Conservation (phyloP, 1,140 invertebrate genomes). For the Aphelenchoides avenae region DNA sequence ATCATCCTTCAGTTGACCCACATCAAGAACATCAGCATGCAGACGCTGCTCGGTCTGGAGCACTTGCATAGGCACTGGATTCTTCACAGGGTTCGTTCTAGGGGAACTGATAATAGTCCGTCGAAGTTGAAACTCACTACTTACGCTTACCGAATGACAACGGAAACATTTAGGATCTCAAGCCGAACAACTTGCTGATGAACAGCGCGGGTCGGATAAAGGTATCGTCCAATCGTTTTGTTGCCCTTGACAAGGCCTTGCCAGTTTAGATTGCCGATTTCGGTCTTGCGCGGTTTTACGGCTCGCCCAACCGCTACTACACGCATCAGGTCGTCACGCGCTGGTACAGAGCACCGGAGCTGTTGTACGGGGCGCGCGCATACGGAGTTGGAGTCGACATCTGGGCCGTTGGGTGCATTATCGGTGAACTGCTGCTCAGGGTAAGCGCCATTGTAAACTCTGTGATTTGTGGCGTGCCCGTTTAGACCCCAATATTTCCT, state of each 20-base stretch:
- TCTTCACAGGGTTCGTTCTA: slow-evolving; percentile 74
- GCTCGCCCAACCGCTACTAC: slow-evolving; percentile 88
- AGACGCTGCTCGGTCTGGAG: slow-evolving; percentile 88
- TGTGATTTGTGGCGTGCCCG: too few species aligned
- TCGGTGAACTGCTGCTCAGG: slow-evolving; percentile 85
- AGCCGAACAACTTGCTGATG: slow-evolving; percentile 95
- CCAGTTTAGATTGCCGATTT: slow-evolving; percentile 74
- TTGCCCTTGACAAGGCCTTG: too few species aligned
- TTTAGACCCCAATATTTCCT: slow-evolving; percentile 79
- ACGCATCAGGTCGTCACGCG: slow-evolving; percentile 97
- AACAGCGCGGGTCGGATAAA: slow-evolving; percentile 84
- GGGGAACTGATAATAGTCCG: too few species aligned
- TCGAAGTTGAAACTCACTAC: too few species aligned
- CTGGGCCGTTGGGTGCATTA: slow-evolving; percentile 96
- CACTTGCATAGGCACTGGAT: slow-evolving; percentile 95
- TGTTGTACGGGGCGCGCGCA: slow-evolving; percentile 86
- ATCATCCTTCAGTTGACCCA: slow-evolving; percentile 85
- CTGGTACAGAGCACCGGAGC: slow-evolving; percentile 69
- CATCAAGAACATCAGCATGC: slow-evolving; percentile 90
- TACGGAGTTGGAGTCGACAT: slow-evolving; percentile 96
- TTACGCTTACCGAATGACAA: too few species aligned
- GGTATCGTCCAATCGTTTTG: slow-evolving; percentile 64
- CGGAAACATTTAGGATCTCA: slow-evolving; percentile 85
- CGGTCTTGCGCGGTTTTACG: slow-evolving; percentile 92
- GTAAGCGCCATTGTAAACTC: slow-evolving; percentile 49